phyloP scores from a whole-genome alignment of 2,797 vertebrate genomes.

The Podarcis siculus region DNA sequence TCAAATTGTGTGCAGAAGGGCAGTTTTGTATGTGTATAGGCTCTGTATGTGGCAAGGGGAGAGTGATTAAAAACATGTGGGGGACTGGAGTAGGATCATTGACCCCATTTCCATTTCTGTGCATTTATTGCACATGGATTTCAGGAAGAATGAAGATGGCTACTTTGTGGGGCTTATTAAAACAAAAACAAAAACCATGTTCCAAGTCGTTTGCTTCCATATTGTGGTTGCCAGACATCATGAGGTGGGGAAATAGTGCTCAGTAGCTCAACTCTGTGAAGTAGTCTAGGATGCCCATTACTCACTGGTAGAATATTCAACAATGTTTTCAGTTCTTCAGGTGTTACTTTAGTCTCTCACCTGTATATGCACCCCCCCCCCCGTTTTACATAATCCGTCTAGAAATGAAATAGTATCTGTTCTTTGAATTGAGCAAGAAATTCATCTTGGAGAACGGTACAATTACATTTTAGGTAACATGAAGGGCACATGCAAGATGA shows the following conservation, averaged over 20 bases:
- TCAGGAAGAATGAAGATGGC: neutral
- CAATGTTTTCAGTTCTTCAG: neutral
- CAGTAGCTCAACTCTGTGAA: neutral
- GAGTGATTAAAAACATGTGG: neutral
- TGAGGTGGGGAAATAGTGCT: neutral
- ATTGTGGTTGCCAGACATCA: neutral
- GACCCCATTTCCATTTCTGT: neutral
- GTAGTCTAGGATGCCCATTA: neutral
- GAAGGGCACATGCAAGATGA: neutral
- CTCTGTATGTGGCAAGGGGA: neutral
- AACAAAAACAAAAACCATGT: neutral
- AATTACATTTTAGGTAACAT: neutral
- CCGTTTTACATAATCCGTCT: neutral
- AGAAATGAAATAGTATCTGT: neutral
- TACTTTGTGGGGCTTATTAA: neutral
- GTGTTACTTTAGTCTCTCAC: neutral
- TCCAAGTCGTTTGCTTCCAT: neutral
- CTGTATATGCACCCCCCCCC: neutral
- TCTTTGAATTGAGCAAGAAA: neutral
- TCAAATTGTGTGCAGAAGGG: too few relatives aligned
- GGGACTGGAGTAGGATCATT: neutral
- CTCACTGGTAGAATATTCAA: neutral
- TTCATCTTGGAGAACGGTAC: neutral
- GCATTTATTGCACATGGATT: neutral
- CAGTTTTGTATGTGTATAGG: neutral